Evolutionary conservation across 2,888 invertebrate genomes (phyloP).

Genomic region (Athrips mouffetella): DNA sequence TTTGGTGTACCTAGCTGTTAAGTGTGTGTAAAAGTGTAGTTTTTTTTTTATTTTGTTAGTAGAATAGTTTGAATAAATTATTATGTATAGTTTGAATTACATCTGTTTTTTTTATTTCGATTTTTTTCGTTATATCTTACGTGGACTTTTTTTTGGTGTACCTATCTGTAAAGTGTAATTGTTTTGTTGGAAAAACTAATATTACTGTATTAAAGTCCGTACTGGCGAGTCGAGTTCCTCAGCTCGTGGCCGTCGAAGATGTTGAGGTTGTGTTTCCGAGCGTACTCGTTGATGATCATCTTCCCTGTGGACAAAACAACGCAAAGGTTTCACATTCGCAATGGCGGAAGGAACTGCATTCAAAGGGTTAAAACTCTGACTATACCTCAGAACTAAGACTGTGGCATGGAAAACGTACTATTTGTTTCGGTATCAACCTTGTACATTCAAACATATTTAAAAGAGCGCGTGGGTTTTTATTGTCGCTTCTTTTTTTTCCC

Average conservation of each 20-base stretch:
- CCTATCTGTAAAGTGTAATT: neutral
- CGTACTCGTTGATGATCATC: slow-evolving; percentile 85
- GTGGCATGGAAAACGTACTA: too few species aligned
- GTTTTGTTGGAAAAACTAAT: slow-evolving; percentile 61
- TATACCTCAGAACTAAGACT: too few species aligned
- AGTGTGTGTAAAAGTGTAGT: neutral
- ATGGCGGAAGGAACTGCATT: slow-evolving; percentile 30
- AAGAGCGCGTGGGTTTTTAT: too few species aligned
- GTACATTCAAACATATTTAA: too few species aligned
- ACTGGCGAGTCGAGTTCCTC: slow-evolving; percentile 86
- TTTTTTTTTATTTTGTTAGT: neutral
- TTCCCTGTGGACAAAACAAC: slow-evolving; percentile 78
- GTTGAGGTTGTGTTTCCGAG: slow-evolving; percentile 85
- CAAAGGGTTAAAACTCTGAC: too few species aligned
- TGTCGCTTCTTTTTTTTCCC: too few species aligned
- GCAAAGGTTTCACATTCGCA: slow-evolving; percentile 38
- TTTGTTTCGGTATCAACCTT: too few species aligned
- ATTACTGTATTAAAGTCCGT: slow-evolving; percentile 85
- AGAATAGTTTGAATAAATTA: neutral
- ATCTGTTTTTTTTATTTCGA: too few species aligned
- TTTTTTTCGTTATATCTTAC: too few species aligned
- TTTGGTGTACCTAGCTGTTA: too few species aligned
- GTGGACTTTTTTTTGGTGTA: neutral
- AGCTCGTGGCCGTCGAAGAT: slow-evolving; percentile 87
- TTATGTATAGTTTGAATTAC: too few species aligned